Percentiles rank a stretch among this genome's conserved stretches.
phyloP scores from a whole-genome alignment of 2,888 invertebrate species.

The Heliconius ethilla region DNA sequence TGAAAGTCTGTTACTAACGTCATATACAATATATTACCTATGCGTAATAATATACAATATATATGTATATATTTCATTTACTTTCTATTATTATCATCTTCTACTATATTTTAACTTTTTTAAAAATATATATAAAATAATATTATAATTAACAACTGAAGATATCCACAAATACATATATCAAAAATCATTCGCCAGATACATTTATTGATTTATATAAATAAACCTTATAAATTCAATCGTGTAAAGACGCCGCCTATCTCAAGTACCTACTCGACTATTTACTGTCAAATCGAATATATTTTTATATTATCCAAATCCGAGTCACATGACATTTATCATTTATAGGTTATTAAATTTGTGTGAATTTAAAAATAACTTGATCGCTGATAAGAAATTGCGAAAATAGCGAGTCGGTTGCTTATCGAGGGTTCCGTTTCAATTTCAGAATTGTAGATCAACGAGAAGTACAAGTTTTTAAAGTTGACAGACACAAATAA shows the following conservation, averaged over 20 bases:
- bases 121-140: no score
- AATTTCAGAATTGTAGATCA: no score
- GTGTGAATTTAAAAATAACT: conserved; percentile 8
- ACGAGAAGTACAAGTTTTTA: no score
- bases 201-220: background rate
- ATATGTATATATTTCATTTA: no score
- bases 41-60: no score
- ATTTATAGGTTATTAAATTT: background rate
- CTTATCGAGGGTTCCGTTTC: no score
- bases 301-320: conserved; percentile 10
- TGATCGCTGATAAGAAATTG: background rate
- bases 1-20: no score
- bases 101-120: background rate
- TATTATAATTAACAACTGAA: background rate
- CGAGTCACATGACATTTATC: conserved; percentile 26
- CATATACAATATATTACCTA: no score
- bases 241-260: conserved; percentile 16
- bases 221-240: conserved; percentile 8
- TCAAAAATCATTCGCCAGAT: background rate
- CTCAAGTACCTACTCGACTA: conserved; percentile 22
- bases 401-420: no score
- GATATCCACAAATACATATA: background rate
- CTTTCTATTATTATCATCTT: background rate
- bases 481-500: no score
- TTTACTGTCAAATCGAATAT: conserved; percentile 26